Conservation (phyloP, 1,140 invertebrate species). For the Drosophila pallidifrons region DNA sequence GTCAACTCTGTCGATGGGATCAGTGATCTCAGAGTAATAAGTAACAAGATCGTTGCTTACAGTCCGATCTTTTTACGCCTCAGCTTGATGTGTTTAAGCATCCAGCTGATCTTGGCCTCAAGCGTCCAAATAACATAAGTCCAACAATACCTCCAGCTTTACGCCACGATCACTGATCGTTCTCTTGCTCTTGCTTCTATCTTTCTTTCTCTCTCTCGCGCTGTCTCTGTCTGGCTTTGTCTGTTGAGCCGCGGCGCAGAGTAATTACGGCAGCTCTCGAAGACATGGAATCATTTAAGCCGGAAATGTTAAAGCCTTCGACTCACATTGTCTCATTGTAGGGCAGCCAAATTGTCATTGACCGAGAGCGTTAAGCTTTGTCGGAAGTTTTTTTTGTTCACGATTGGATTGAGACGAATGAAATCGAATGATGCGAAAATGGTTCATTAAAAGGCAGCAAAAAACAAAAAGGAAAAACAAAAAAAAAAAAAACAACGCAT, state of each 20-base stretch:
- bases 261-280: conserved; percentile 41
- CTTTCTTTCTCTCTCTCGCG: not conserved
- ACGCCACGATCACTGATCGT: not conserved
- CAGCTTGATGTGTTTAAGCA: not conserved
- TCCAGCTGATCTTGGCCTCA: conserved; percentile 3
- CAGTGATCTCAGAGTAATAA: not conserved
- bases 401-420: conserved; percentile 8
- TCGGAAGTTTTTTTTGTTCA: conserved; percentile 35
- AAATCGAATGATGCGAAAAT: conserved; percentile 21
- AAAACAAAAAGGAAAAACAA: conserved; percentile 33
- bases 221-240: not conserved
- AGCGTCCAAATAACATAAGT: conserved; percentile 1
- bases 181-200: not conserved
- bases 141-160: not conserved
- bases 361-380: conserved; percentile 46
- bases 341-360: conserved; percentile 46
- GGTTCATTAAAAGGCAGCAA: conserved; percentile 41
- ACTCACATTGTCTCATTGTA: conserved; percentile 22
- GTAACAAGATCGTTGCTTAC: conserved; percentile 1
- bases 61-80: not conserved
- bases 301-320: conserved; percentile 48
- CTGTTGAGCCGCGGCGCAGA: too few relatives aligned
- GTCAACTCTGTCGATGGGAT: not conserved
- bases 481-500: conserved; percentile 7
- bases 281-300: conserved; percentile 34